These are phyloP conservation scores for Pseudopleuronectes americanus DNA, from an alignment of 2,797 vertebrate genomes.

Conservation along the genomic window DNA sequence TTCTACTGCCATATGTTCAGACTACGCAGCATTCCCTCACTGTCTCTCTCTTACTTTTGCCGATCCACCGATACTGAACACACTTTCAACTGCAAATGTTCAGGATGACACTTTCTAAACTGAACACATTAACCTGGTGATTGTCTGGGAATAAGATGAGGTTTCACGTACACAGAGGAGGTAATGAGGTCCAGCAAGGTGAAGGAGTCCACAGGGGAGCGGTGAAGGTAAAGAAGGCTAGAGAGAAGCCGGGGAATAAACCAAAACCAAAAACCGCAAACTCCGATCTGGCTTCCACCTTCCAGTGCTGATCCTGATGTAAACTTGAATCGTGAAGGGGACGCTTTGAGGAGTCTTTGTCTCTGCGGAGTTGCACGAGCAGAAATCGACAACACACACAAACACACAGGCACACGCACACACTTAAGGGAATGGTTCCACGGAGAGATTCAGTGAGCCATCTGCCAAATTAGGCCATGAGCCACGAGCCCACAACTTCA, in stretches of 20 bases:
- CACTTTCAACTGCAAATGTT: constrained; percentile 10
- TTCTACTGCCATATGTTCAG: constrained; percentile 50
- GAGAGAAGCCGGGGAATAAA: constrained; percentile 5
- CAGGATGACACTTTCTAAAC: constrained; percentile 35
- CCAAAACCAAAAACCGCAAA: constrained; percentile 26
- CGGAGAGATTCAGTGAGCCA: constrained; percentile 81
- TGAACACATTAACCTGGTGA: constrained; percentile 46
- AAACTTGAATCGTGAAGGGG: constrained; percentile 71
- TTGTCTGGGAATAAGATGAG: constrained; percentile 42
- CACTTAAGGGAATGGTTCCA: constrained; percentile 75
- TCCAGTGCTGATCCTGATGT: constrained; percentile 51
- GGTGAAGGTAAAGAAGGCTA: constrained; percentile 58
- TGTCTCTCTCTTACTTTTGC: not conserved
- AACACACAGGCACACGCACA: constrained; percentile 39
- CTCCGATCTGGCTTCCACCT: constrained; percentile 36
- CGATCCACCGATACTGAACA: not conserved
- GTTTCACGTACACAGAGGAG: constrained; percentile 41
- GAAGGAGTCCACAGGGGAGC: constrained; percentile 19
- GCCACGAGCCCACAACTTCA: constrained; percentile 78
- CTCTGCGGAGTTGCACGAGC: constrained; percentile 61
- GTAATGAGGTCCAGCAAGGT: constrained; percentile 57
- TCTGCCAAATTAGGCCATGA: constrained; percentile 85
- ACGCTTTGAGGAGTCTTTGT: constrained; percentile 65
- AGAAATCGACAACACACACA: constrained; percentile 42
- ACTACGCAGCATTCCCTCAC: not conserved